Base-by-base conservation (phyloP, 2,888 invertebrate species). In the Ditula angustiorana region DNA sequence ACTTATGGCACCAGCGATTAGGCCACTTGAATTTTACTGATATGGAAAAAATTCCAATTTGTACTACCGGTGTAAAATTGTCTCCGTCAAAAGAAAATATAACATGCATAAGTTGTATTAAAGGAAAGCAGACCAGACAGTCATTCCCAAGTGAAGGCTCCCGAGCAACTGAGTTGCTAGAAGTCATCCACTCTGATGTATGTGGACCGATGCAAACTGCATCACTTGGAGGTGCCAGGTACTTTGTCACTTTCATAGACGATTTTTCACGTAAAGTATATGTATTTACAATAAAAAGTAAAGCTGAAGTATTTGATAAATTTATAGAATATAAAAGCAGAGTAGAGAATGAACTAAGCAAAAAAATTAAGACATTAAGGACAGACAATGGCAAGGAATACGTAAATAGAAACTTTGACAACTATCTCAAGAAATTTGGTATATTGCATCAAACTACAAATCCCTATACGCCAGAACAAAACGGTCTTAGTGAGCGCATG, bases 41-140 rank as follows among this genome's bases (percentile, higher is more conserved):
- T 47, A 3, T 67, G 3, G 19, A 64, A 3, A 70, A 68, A 58
- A n/a, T 70, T 24, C n/a, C 61, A 11, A 30, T 65, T 5, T 52
- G 37, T 46, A 60, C 55, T n/a, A 33, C 21, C 10, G 67, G 57
- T 37, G 60, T 69, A 11, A 61, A 67, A 35, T 13, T 68, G 11
- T n/a, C 35, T 52, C 50, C 10, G 33, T 10, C 60, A 2, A 61
- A 63, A 56, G 28, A 56, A 16, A 67, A 62, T 16, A 11, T 30
- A 7, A 24, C 44, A 11, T 67, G 61, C 13, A 37, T 66, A 26
- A 53, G 57, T 11, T 70, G 70, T 53, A 44, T 61, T 26, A 56
- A 70, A 41, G 72, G 68, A 4, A 72, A 72, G 46, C 69, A 69
- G 24, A 58, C 69, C 26, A 57, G 69, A 24, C 24, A 35, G 10